Evolutionary conservation across 53 echinoderm and acorn worm species (phyloP).

Genomic region (Crossaster papposus): DNA sequence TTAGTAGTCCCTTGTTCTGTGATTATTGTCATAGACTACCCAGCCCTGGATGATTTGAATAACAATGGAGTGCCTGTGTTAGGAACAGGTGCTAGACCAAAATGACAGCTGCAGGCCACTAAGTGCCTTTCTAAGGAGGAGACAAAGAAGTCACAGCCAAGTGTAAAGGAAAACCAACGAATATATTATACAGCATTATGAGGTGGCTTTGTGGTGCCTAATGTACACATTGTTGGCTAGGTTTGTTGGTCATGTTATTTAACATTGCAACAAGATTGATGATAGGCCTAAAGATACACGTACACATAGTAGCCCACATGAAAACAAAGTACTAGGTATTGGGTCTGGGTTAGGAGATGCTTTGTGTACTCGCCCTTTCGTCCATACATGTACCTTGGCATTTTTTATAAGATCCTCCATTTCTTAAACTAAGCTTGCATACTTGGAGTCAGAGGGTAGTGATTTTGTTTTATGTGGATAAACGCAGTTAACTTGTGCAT

Average conservation of each 20-base stretch:
- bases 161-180: not conserved
- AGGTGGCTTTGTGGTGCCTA: not conserved
- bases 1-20: constrained; percentile 10
- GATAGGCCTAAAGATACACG: not conserved
- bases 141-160: constrained; percentile 54
- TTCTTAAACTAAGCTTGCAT: no score
- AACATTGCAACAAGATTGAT: not conserved
- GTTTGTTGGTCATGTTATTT: not conserved
- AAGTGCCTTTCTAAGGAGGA: not conserved
- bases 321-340: no score
- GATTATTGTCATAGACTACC: constrained; percentile 35
- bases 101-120: constrained; percentile 52
- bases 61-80: constrained; percentile 49
- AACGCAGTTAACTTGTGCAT: no score
- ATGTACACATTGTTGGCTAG: not conserved
- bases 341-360: no score
- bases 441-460: no score
- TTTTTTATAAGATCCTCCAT: no score
- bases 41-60: constrained; percentile 49
- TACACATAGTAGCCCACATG: not conserved
- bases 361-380: not conserved
- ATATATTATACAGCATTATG: not conserved
- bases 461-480: no score
- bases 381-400: no score
- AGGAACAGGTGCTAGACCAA: constrained; percentile 53